Evolutionary conservation across 2,797 vertebrate genomes (phyloP).

Genomic region (Presbytis comata): DNA sequence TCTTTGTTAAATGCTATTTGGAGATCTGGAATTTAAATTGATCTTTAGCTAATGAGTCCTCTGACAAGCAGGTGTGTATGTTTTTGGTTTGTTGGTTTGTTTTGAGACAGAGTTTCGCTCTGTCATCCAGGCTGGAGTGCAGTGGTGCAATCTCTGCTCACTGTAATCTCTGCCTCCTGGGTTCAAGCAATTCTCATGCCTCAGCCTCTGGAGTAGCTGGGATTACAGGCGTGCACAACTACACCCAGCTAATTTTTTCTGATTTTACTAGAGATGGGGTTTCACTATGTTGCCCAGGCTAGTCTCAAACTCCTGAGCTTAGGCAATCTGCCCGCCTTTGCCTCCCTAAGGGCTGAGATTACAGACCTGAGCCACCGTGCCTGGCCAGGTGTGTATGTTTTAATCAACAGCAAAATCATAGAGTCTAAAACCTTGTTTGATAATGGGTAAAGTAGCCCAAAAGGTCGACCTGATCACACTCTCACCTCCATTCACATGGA

Average conservation of each 20-base stretch:
- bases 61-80: not conserved
- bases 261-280: not conserved
- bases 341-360: not conserved
- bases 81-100: not conserved
- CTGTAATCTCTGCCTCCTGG: not conserved
- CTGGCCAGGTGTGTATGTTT: not conserved
- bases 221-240: not conserved
- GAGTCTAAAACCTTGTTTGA: not conserved
- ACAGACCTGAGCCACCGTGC: not conserved
- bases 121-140: not conserved
- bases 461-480: not conserved
- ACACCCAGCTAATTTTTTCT: not conserved
- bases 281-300: not conserved
- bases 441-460: not conserved
- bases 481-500: not conserved
- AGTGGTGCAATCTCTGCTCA: not conserved
- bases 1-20: not conserved
- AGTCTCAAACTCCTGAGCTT: not conserved
- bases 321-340: not conserved
- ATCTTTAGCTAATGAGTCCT: not conserved
- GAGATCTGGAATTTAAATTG: not conserved
- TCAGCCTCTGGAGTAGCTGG: not conserved
- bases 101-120: not conserved
- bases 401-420: not conserved
- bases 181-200: not conserved